Evolutionary conservation across 2,888 invertebrate genomes (phyloP).

Genomic region (Candidula unifasciata): DNA sequence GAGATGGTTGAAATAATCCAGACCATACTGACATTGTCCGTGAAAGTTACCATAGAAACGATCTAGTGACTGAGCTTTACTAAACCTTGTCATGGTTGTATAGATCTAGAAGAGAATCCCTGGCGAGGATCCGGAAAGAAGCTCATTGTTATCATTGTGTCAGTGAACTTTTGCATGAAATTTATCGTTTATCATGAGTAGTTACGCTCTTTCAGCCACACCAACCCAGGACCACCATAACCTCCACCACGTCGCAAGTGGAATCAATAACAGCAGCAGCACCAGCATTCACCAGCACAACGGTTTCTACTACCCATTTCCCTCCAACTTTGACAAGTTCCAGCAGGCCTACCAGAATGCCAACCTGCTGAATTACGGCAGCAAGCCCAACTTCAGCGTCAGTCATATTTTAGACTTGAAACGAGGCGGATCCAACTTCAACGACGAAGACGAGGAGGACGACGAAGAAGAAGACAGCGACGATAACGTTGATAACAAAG

Average conservation of each 20-base stretch:
- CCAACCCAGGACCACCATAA: conserved; percentile 41
- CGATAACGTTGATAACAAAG: conserved; percentile 21
- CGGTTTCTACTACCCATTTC: conserved; percentile 42
- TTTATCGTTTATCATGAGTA: conserved; percentile 22
- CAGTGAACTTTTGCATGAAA: neutral
- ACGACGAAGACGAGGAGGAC: conserved; percentile 1
- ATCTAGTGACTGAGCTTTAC: too few species aligned
- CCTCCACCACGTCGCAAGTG: conserved; percentile 31
- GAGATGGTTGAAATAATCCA: too few species aligned
- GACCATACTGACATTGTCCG: too few species aligned
- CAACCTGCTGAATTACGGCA: conserved; percentile 20
- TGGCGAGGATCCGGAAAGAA: neutral
- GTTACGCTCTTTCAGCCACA: conserved; percentile 43
- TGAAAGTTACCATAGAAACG: too few species aligned
- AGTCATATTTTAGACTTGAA: conserved; percentile 51
- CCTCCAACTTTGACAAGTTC: conserved; percentile 42
- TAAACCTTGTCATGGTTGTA: too few species aligned
- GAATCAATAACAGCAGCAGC: conserved; percentile 1
- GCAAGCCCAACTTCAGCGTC: conserved; percentile 47
- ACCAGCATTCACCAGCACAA: neutral
- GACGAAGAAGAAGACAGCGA: conserved; percentile 34
- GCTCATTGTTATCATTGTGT: neutral
- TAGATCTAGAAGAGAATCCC: too few species aligned
- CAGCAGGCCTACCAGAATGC: conserved; percentile 44
- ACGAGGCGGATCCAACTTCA: neutral